Evolutionary conservation across 2,797 vertebrate species (phyloP), one percentile per base, ranked within the genome.

Genomic region (Pterois miles): DNA sequence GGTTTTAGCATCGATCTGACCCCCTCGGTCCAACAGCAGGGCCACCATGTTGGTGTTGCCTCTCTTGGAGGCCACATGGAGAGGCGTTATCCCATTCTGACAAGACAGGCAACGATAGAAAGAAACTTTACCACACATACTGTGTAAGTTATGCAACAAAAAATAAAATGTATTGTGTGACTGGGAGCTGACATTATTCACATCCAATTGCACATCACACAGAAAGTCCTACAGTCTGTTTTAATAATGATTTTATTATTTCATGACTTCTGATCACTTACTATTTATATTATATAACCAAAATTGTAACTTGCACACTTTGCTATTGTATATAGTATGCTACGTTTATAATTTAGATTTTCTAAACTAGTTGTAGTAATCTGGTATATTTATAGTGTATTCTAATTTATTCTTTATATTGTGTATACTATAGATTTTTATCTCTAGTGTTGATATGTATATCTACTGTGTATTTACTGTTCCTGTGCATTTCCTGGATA

Each of bases 21-120:
- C 96, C 18, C 96, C 97, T 4, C 98, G 95, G 90, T 99, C 98
- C 93, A 99, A 92, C 80, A 99, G 93, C 88, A 99, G 95, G 85
- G 96, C 97, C 92, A 98, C 97, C 98, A 99, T 99, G 90, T 98
- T 98, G 87, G 96, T 98, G 92, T 99, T 99, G 83, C 98, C 98
- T 89, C 98, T 96, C 95, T 99, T 99, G 64, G 98, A 99, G 73
- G 98, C 97, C 92, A 99, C 98, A 71, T 99, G 98, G 29, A 99
- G 95, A 89, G 98, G 97, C 13, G 98, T 99, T 90, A 99, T 99
- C 72, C 96, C 97, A 93, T 99, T 99, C 98, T 99, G 91, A 56
- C 48, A 73, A 84, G 73, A 43, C 6, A 75, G 25, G 74, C 3
- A 81, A 48, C 7, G 2, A 82, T 59, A 88, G 31, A 59, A 59